phyloP scores from a whole-genome alignment of 2,113 vertebrate genomes.

The Panthera uncia region DNA sequence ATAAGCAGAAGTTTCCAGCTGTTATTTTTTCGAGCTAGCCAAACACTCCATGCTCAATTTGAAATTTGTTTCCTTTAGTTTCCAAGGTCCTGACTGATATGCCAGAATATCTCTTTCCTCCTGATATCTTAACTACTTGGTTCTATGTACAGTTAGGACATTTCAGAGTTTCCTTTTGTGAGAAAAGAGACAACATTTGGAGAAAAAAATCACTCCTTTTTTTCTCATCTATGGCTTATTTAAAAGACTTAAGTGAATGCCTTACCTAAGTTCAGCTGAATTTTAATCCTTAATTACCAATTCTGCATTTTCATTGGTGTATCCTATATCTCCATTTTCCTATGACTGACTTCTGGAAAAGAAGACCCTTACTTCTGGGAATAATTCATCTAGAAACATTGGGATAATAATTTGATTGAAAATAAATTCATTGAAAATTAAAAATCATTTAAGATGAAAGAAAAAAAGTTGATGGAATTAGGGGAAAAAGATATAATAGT shows the following conservation, averaged over 20 bases:
- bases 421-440: not conserved
- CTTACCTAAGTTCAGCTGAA: not conserved
- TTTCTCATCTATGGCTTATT: not conserved
- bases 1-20: constrained; percentile 48
- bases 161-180: not conserved
- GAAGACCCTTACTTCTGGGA: not conserved
- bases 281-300: not conserved
- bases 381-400: not conserved
- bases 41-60: not conserved
- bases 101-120: not conserved
- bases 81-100: not conserved
- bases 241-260: not conserved
- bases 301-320: not conserved
- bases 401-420: not conserved
- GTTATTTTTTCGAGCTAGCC: not conserved
- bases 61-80: constrained; percentile 9
- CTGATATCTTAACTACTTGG: not conserved
- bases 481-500: not conserved
- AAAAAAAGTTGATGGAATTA: not conserved
- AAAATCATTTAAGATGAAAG: not conserved
- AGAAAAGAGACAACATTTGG: not conserved
- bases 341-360: not conserved
- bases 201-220: not conserved
- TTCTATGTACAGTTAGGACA: not conserved
- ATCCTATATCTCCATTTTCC: not conserved